Base-by-base conservation (phyloP, 2,888 invertebrate genomes). In the Lagria hirta region DNA sequence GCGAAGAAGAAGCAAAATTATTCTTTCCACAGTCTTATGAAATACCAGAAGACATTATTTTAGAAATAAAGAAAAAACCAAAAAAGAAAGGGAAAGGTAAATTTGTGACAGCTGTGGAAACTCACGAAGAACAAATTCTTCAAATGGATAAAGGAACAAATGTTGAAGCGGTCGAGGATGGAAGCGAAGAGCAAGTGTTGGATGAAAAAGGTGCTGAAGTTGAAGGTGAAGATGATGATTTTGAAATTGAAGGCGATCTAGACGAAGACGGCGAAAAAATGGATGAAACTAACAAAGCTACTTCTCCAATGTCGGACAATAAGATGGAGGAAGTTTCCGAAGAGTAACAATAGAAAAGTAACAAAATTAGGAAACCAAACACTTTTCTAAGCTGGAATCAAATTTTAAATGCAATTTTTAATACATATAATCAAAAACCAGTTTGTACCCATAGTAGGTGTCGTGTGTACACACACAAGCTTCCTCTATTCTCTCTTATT, bases 21-120 rank as follows among this genome's bases (percentile, higher is more conserved):
- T 84, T 86, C 75, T 88, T 89, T 69, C 86, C 86, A 0, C 73
- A 76, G 1, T 82, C 77, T 1, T 83, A 81, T 64, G 79, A 77
- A 51, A 76, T 71, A 26, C 75, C 75, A 0, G 77, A 78, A 30
- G 73, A 70, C 24, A 66, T 68, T 20, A 61, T 62, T 36, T 60
- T 54, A 13, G 74, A 75, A 51, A 66, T 70, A 18, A 77, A 75
- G 66, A 80, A 75, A 63, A 80, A 77, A 61, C 78, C 77, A 61
- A 67, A 55, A 47, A 80, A 74, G 70, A 68, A 65, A 59, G 55
- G 57, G 24, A 60, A 54, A 34, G 38, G 35, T 6, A 41, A 41
- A 21, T 13, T 47, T 11, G 30, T 37, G 1, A 35, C 42, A 1
- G 43, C 29, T 11, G 36, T 23, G 3, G 43, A 33, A 13, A 24